These are phyloP conservation scores for Tribolium castaneum DNA, from an alignment of 1,140 invertebrate genomes.

Conservation along the genomic window DNA sequence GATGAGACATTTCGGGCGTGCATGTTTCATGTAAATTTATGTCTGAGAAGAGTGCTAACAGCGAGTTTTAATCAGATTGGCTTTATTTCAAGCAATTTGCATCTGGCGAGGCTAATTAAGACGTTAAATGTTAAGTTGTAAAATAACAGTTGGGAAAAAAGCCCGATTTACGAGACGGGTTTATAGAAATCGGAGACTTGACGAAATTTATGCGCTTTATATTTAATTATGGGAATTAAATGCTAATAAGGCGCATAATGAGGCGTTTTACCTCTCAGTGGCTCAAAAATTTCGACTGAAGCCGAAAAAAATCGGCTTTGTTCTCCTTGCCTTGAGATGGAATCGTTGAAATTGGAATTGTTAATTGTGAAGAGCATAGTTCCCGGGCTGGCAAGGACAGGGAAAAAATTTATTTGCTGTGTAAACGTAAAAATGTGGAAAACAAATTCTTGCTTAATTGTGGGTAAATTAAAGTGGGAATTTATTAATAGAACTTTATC, in stretches of 20 bases:
- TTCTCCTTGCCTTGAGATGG: too few species aligned
- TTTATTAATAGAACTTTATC: neutral
- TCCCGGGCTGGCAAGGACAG: too few species aligned
- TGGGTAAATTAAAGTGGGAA: neutral
- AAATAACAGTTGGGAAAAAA: slow-evolving; percentile 16
- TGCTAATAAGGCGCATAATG: slow-evolving; percentile 8
- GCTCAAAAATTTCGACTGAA: too few species aligned
- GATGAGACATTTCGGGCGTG: slow-evolving; percentile 22
- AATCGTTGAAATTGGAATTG: too few species aligned
- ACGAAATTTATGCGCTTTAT: neutral
- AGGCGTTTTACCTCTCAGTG: neutral
- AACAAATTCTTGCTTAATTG: neutral
- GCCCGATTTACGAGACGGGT: neutral
- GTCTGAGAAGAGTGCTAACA: slow-evolving; percentile 14
- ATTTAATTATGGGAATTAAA: slow-evolving; percentile 32
- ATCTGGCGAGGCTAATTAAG: slow-evolving; percentile 11
- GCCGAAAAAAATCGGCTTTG: too few species aligned
- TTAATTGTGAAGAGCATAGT: too few species aligned
- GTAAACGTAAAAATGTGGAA: neutral
- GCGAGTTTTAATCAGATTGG: slow-evolving; percentile 28
- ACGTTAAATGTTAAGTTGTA: slow-evolving; percentile 25
- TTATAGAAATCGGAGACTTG: neutral
- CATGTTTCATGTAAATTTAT: slow-evolving; percentile 3
- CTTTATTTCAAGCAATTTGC: slow-evolving; percentile 25
- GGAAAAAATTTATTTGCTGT: too few species aligned